phyloP scores from a whole-genome alignment of 1,140 invertebrate genomes.

The Oppia nitens region DNA sequence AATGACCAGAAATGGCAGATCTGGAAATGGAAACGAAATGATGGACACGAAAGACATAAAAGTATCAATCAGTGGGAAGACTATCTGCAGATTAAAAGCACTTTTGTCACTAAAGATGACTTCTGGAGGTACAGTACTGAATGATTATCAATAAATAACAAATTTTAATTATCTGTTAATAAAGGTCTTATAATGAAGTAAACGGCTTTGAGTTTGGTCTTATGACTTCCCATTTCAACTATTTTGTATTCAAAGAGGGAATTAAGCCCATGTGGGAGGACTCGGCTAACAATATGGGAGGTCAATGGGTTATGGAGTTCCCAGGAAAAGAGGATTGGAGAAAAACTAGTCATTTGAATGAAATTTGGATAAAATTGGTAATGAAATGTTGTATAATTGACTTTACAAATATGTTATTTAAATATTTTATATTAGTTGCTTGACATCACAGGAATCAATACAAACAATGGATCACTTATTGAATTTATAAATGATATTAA shows the following conservation, averaged over 20 bases:
- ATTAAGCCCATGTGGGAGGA: conserved; percentile 13
- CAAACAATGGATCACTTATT: too few relatives aligned
- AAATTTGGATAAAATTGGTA: neutral
- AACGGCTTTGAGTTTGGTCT: neutral
- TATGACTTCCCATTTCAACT: neutral
- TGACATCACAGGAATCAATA: conserved; percentile 12
- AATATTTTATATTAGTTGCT: conserved; percentile 1
- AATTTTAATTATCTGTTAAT: too few relatives aligned
- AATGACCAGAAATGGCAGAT: neutral
- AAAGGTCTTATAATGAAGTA: neutral
- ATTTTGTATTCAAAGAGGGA: neutral
- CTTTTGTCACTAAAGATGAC: neutral
- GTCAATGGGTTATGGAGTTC: conserved; percentile 11
- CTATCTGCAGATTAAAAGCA: neutral
- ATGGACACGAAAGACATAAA: too few relatives aligned
- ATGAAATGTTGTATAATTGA: neutral
- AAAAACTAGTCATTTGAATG: neutral
- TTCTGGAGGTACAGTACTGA: neutral
- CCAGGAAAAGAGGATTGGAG: neutral
- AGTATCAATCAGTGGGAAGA: neutral
- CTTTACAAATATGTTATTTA: too few relatives aligned
- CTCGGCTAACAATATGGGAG: neutral
- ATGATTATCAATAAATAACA: too few relatives aligned
- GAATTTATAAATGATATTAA: conserved; percentile 15
- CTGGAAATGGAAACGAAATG: neutral